Evolutionary conservation across 1,140 invertebrate species (phyloP), one percentile per base, ranked within the genome.

Genomic region (Varroa destructor): DNA sequence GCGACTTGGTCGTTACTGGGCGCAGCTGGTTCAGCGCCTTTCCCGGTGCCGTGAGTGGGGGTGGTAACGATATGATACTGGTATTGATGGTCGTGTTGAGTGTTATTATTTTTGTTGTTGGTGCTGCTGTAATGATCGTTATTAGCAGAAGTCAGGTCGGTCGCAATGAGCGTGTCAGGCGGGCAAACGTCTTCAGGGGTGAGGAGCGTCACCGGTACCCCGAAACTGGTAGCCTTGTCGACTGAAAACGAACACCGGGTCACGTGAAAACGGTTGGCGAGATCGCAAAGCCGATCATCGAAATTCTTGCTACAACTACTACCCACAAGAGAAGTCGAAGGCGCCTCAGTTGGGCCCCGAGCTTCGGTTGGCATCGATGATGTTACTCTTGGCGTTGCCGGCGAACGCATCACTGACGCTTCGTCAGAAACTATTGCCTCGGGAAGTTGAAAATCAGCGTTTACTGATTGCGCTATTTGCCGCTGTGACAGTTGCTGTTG

Each of bases 171-270:
- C 12, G 61, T 67, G 12, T 37, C 61, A 4, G 61, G 61, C 3
- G 61, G 61, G 37, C 61, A 67, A 2, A 67, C 61, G 61, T 67
- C 61, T 67, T 67, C 61, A 0, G 61, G 61, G 2, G 14, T 67
- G 61, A 67, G 61, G 37, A 67, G 40, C 36, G 14, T 67, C 2
- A 67, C 40, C 2, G 40, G 40, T 37, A 46, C 12, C 14, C 40
- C 40, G 46, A 8, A 51, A 12, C 40, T 67, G 40, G 40, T 40
- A 12, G 46, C 40, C 36, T 67, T 67, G 12, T 67, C 61, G 14
- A 67, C 61, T 2, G 61, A 67, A 37, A 67, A 67, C 14, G 61
- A 67, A 40, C 61, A 67, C 61, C 61, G 14, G 40, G 61, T 67
- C 61, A 67, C 61, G 37, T 67, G 40, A 37, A 67, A 67, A 40